Conservation (phyloP, 2,888 invertebrate species). For the Monopis laevigella region DNA sequence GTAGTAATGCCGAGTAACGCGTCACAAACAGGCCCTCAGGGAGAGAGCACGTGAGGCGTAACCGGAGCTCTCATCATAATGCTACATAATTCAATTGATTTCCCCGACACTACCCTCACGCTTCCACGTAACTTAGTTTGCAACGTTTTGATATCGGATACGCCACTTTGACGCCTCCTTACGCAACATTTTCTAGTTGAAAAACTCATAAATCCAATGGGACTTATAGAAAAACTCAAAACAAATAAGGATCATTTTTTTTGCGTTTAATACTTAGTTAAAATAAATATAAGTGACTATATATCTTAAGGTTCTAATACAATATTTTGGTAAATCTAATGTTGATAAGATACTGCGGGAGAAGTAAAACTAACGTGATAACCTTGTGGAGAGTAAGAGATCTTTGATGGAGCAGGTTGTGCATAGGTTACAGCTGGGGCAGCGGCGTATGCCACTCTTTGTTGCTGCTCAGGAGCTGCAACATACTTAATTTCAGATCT, state of each 20-base stretch:
- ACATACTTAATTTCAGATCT: neutral
- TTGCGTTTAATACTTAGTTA: neutral
- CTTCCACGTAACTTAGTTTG: slow-evolving; percentile 61
- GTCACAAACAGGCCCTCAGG: slow-evolving; percentile 36
- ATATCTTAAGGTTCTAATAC: neutral
- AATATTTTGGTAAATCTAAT: slow-evolving; percentile 28
- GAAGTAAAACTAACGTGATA: slow-evolving; percentile 41
- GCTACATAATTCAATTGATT: slow-evolving; percentile 65
- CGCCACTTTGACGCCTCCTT: slow-evolving; percentile 54
- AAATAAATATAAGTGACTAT: neutral
- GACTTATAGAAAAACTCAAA: slow-evolving; percentile 3
- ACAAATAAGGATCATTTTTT: slow-evolving; percentile 4
- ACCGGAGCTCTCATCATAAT: slow-evolving; percentile 58
- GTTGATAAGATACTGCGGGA: slow-evolving; percentile 46
- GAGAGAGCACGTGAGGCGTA: slow-evolving; percentile 52
- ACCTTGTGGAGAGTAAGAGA: slow-evolving; percentile 20
- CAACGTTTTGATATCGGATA: slow-evolving; percentile 65
- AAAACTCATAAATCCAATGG: neutral
- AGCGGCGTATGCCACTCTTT: slow-evolving; percentile 19
- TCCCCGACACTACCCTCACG: slow-evolving; percentile 62
- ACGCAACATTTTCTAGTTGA: slow-evolving; percentile 36
- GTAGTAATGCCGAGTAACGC: slow-evolving; percentile 57
- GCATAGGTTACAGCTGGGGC: slow-evolving; percentile 18
- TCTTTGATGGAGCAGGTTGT: slow-evolving; percentile 21
- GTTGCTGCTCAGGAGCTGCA: neutral